Base-by-base conservation (phyloP, 2,113 vertebrate genomes). In the Chloebia gouldiae region DNA sequence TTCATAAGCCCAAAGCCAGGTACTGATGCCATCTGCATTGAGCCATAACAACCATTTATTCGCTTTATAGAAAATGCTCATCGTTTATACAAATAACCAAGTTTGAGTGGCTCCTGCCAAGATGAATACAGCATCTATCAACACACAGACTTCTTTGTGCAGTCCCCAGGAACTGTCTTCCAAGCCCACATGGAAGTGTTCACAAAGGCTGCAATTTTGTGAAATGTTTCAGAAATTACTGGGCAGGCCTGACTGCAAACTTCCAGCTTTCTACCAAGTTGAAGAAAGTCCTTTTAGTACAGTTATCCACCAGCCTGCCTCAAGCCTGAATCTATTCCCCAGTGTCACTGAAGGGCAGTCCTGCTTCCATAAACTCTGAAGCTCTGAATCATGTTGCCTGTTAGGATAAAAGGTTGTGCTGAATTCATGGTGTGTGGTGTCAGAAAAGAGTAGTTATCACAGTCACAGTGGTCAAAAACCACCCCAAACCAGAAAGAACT, bases 21-120 rank as follows among this genome's bases (percentile, higher is more conserved):
- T 77, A 50, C 27, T 60, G 92, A 88, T 93, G 71, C 75, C 79
- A 86, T 88, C 82, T 92, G 61, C 76, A 56, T 24, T 60, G 75
- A 92, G 65, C 64, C 59, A 49, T 54, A 85, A 95, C 63, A 94
- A 61, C 33, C 64, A 21, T 83, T 95, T 94, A 93, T 86, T 90
- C 21, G 0, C 71, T 86, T 82, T 45, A 78, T 7, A 81, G 79
- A 51, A 88, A 93, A 80, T 10, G 33, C 37, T 70, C 44, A 73
- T 30, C 7, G 44, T 88, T 92, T 86, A 75, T 93, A 88, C 18
- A 83, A 85, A 77, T 72, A 86, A 35, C 39, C 23, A 30, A 40
- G 61, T 83, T 40, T 75, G 42, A 90, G 88, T 75, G 81, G 61
- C 51, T 94, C 40, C 83, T 60, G 28, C 68, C 71, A 70, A n/a